phyloP scores from a whole-genome alignment of 2,113 vertebrate species.

The Aythya baeri region DNA sequence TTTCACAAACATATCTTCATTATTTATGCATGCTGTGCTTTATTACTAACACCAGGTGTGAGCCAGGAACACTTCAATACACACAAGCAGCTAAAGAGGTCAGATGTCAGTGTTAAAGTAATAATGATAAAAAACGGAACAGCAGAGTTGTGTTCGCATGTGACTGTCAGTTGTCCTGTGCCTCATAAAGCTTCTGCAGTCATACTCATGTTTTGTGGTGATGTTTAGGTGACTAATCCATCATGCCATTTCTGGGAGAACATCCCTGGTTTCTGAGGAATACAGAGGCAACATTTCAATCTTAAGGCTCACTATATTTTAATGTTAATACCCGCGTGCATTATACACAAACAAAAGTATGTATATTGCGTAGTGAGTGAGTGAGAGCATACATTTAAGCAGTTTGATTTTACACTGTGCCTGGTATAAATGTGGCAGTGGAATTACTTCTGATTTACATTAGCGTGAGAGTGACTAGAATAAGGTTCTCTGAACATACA shows the following conservation, averaged over 20 bases:
- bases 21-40: constrained; percentile 75
- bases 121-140: constrained; percentile 49
- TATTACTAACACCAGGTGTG: constrained; percentile 65
- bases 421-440: background rate
- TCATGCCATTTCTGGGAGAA: background rate
- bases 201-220: background rate
- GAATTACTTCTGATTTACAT: background rate
- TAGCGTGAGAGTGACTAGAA: background rate
- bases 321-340: fast-evolving
- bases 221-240: background rate
- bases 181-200: background rate
- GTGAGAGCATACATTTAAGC: fast-evolving
- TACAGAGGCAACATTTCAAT: background rate
- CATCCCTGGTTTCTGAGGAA: background rate
- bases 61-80: constrained; percentile 52
- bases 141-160: constrained; percentile 43
- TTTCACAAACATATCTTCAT: constrained; percentile 69
- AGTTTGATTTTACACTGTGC: background rate
- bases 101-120: constrained; percentile 49
- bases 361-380: background rate
- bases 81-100: constrained; percentile 55
- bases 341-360: background rate
- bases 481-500: background rate
- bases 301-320: background rate
- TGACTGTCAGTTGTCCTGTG: background rate